Evolutionary conservation across 2,888 invertebrate species (phyloP), one percentile per base, ranked within the genome.

Genomic region (Hipparchia sbordonii): DNA sequence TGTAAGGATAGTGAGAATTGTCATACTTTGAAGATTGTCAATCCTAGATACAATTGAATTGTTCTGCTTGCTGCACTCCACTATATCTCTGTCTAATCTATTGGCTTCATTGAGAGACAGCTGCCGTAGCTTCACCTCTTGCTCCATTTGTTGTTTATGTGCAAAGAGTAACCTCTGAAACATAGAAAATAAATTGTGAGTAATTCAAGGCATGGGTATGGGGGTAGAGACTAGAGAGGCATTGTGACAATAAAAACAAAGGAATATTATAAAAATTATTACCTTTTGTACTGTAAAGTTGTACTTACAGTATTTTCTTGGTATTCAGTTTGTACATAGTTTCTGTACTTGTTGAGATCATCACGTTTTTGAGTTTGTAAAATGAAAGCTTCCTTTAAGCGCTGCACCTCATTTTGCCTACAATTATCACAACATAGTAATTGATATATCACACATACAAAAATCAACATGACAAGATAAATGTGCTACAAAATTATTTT

Each of bases 61-160:
- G 79, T 85, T 88, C 76, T 94, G 90, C 73, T 95, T 94, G 67
- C 89, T 87, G 63, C 91, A 89, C 59, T 94, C 84, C n/a, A 85
- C 77, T 10, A 92, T 81, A 73, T 94, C 94, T 75, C 94, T 88
- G 0, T 89, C 87, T 5, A 95, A 84, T 13, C 89, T 82, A 2
- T 93, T 93, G 0, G 89, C 91, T 82, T 88, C 94, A 81, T 83
- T 94, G 78, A 82, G 87, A 33, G 88, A 90, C 74, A 90, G 81
- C 83, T 90, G 94, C 77, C 88, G 96, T 87, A 89, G 91, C 84
- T 96, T 95, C 66, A 95, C 94, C 86, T 97, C 96, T 67, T 95
- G 95, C 74, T 96, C 95, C 73, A 96, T 85, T 84, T 97, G 97
- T 71, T 95, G 94, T 76, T 95, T 95, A 78, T 96, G 96, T 0